Evolutionary conservation across 1,140 invertebrate genomes (phyloP), one percentile per base, ranked within the genome.

Genomic region (Hyles vespertilio): DNA sequence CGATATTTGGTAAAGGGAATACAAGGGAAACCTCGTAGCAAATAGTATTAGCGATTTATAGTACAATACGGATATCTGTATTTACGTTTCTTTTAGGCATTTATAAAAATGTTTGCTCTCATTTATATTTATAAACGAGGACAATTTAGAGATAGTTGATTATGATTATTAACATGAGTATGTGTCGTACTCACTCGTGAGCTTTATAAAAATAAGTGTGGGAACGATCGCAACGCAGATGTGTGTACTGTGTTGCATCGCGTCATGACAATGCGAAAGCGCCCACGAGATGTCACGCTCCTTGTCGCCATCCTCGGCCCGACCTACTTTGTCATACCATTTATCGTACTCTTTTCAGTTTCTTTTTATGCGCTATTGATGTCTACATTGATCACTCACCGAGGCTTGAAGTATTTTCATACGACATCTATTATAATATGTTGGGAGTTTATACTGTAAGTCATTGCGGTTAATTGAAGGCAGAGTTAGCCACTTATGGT

Each of bases 271-370:
- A 55, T 32, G 57, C 59, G 63, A 66, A 59, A 61, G 64, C 63
- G 65, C 65, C 69, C 59, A 66, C 63, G 50, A 57, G 55, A 55
- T 46, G 58, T 48, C 58, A 44, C 51, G 56, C 51, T 56, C 62
- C 61, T 62, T 61, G 66, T 63, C 67, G 61, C 51, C 62, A 12
- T 43, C 50, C 33, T 32, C 59, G 58, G 50, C 55, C 9, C 51
- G 72, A 67, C 72, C 72, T 53, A 61, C 61, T 68, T 71, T 46
- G 33, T 56, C 51, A 54, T 62, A 74, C 69, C 36, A 40, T 40
- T 72, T 69, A 74, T 72, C 59, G 58, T 59, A 58, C 67, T 65
- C 55, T 63, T 58, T 59, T 59, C n/a, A 7, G 43, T 43, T 36
- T 54, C 22, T 22, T 22, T 22, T 22, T 22, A 22, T 22, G 22